Base-by-base conservation (phyloP, 2,113 vertebrate species). In the Peromyscus polionotus region DNA sequence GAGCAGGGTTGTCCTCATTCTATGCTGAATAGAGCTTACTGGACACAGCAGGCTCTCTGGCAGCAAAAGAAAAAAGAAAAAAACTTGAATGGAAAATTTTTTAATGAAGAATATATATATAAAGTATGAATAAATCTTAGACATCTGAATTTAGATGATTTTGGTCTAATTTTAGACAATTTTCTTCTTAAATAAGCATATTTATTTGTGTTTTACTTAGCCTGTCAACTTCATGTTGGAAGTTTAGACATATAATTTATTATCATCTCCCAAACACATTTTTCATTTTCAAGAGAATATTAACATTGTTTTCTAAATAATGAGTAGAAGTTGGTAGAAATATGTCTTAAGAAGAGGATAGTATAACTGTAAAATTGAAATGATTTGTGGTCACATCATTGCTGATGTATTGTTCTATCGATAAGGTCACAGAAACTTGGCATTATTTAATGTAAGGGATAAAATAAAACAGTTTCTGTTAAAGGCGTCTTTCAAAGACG, bases 251-350 rank as follows among this genome's bases (percentile, higher is more conserved):
- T 68, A 42, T 7, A 54, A 48, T 36, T 87, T 90, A 54, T 24
- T 73, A 73, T 85, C 11, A 80, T 70, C 42, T 84, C 36, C 51
- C 88, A 88, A 89, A 75, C n/a, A 1, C 31, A 88, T 75, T 93
- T 24, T 95, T 92, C 22, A 95, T 90, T 86, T 95, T 89, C 26
- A 91, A 14, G 39, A 67, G 31, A 59, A 59, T 72, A 63, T 88
- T 93, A 33, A 45, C 17, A 9, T 51, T 87, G n/a, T 59, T 79
- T 83, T 83, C 45, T 70, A 26, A 16, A n/a, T 28, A 7, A 9
- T 36, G 12, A 42, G 5, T 57, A 2, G 24, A n/a, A 91, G 42
- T 48, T 39, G 80, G 7, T 14, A 57, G 45, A 90, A 83, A 61
- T 65, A 28, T 87, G 12, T 79, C 20, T 22, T 65, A 59, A 80